A percentile compares a stretch with the other conserved stretches of the same genome.
Evolutionary conservation across 2,113 vertebrate genomes (phyloP).

Genomic region (Tetraodon nigroviridis): DNA sequence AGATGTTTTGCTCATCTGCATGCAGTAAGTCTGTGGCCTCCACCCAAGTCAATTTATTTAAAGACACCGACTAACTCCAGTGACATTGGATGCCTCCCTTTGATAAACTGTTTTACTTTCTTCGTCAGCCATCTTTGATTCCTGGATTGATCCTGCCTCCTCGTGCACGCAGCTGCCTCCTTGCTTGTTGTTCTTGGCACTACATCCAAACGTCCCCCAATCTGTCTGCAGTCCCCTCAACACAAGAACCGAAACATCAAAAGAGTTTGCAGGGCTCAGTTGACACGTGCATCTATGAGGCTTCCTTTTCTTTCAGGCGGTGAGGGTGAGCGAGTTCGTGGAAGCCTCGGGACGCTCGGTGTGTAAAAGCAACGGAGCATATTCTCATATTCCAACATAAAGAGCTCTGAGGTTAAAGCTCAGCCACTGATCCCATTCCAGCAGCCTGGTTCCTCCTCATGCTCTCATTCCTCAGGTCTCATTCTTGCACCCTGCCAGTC

Average conservation of each 20-base stretch:
- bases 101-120: constrained; percentile 68
- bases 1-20: constrained; percentile 22
- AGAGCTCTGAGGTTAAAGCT: constrained; percentile 64
- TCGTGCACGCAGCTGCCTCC: constrained; percentile 70
- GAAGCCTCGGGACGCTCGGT: constrained; percentile 35
- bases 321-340: constrained; percentile 8
- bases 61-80: constrained; percentile 64
- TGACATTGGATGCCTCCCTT: constrained; percentile 59
- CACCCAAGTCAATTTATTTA: constrained; percentile 62
- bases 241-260: constrained; percentile 64
- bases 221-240: constrained; percentile 64
- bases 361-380: constrained; percentile 44
- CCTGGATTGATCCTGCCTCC: constrained; percentile 60
- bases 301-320: constrained; percentile 47
- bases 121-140: constrained; percentile 73
- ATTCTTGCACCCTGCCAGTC: constrained; percentile 32
- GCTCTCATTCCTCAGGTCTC: constrained; percentile 27
- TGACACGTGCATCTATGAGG: constrained; percentile 54
- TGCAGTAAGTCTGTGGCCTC: constrained; percentile 39
- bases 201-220: constrained; percentile 66
- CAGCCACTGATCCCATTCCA: constrained; percentile 71
- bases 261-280: constrained; percentile 53
- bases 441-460: constrained; percentile 52
- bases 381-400: constrained; percentile 55
- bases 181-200: constrained; percentile 73